Evolutionary conservation across 2,797 vertebrate genomes (phyloP).

Genomic region (Alectoris magna): DNA sequence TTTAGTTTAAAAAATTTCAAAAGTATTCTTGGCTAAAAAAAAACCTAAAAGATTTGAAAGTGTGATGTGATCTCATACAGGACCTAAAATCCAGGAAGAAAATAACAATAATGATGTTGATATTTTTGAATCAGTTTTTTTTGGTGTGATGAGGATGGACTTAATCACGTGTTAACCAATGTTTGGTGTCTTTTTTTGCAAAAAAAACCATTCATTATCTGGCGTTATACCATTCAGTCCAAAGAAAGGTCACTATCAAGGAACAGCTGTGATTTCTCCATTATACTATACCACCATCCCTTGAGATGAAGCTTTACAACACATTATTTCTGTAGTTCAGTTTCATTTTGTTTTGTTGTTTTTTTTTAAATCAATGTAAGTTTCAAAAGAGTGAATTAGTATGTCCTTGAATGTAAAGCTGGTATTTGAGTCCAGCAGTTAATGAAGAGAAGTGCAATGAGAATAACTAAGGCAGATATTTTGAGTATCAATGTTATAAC

Average conservation of each 20-base stretch:
- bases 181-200: neutral
- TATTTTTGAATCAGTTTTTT: neutral
- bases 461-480: conserved; percentile 3
- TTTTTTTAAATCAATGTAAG: neutral
- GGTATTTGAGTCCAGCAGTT: neutral
- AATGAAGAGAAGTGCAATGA: neutral
- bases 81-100: neutral
- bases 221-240: too few species aligned
- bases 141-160: neutral
- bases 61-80: neutral
- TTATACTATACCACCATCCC: neutral
- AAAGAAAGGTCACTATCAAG: neutral
- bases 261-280: neutral
- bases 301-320: neutral
- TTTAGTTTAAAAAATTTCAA: neutral
- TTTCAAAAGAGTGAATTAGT: neutral
- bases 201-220: neutral
- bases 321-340: neutral
- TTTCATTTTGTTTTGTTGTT: neutral
- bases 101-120: neutral
- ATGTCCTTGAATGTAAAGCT: neutral
- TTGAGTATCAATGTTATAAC: conserved; percentile 13
- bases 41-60: neutral
- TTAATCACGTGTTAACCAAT: neutral
- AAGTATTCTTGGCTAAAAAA: neutral